phyloP scores from a whole-genome alignment of 1,140 invertebrate genomes.

The Trissolcus basalis region DNA sequence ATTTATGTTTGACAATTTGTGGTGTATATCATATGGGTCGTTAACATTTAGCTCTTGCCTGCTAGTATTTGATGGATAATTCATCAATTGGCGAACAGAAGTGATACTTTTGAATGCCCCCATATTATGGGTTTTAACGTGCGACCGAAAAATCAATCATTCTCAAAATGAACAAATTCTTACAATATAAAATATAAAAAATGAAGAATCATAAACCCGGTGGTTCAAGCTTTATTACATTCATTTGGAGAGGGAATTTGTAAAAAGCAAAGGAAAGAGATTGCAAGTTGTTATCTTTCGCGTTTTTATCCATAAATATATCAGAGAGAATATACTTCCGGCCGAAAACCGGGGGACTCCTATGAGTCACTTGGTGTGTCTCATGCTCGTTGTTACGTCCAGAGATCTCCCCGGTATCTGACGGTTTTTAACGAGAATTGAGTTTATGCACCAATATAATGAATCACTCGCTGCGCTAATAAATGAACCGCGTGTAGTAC shows the following conservation, averaged over 20 bases:
- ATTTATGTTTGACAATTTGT: constrained; percentile 17
- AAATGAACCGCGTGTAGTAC: constrained; percentile 16
- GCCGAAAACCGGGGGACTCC: constrained; percentile 28
- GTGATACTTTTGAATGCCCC: constrained; percentile 5
- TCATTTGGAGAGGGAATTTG: too few relatives aligned
- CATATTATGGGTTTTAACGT: constrained; percentile 9
- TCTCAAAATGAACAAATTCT: too few relatives aligned
- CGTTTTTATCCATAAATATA: constrained; percentile 13
- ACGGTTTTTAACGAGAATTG: constrained; percentile 35
- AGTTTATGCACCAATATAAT: constrained; percentile 40
- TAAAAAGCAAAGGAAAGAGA: neutral
- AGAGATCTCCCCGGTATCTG: constrained; percentile 29
- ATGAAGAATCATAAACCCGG: too few relatives aligned
- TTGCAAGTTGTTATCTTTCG: constrained; percentile 11
- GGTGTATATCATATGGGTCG: constrained; percentile 12
- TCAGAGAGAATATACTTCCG: constrained; percentile 35
- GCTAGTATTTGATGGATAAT: constrained; percentile 29
- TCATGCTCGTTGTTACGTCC: constrained; percentile 16
- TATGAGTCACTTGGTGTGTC: constrained; percentile 40
- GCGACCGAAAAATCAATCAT: too few relatives aligned
- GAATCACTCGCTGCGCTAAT: constrained; percentile 39
- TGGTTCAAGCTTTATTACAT: too few relatives aligned
- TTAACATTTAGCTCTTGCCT: constrained; percentile 9
- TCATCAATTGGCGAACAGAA: constrained; percentile 14
- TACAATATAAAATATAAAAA: too few relatives aligned